Evolutionary conservation across 2,113 vertebrate species (phyloP).

Genomic region (Leptosomus discolor): DNA sequence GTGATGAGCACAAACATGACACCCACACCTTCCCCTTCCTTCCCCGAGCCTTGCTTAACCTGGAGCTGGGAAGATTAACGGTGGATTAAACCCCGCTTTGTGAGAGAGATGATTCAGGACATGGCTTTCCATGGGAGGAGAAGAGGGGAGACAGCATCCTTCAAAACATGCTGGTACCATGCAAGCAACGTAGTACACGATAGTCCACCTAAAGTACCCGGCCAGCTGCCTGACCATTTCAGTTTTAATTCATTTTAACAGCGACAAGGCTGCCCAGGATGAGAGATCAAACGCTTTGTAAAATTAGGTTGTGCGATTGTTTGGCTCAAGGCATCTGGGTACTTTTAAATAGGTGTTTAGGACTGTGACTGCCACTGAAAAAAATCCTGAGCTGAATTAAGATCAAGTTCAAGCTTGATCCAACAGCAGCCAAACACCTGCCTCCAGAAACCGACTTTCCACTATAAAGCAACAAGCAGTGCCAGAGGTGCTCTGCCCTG

Average conservation of each 20-base stretch:
- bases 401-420: not conserved
- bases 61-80: not conserved
- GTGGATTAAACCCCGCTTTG: not conserved
- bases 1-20: not conserved
- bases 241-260: not conserved
- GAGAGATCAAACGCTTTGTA: conserved; percentile 19
- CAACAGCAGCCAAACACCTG: not conserved
- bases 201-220: not conserved
- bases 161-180: not conserved
- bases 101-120: not conserved
- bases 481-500: not conserved
- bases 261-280: not conserved
- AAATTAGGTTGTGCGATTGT: not conserved
- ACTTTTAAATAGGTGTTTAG: not conserved
- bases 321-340: not conserved
- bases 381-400: not conserved
- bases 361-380: not conserved
- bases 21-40: not conserved
- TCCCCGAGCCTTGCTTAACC: rapidly evolving
- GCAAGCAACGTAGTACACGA: rapidly evolving
- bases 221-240: not conserved
- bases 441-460: not conserved
- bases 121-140: not conserved
- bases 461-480: not conserved
- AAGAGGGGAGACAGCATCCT: not conserved